These are phyloP conservation scores for Drosophila borborema DNA, from an alignment of 2,888 invertebrate genomes.

Conservation along the genomic window DNA sequence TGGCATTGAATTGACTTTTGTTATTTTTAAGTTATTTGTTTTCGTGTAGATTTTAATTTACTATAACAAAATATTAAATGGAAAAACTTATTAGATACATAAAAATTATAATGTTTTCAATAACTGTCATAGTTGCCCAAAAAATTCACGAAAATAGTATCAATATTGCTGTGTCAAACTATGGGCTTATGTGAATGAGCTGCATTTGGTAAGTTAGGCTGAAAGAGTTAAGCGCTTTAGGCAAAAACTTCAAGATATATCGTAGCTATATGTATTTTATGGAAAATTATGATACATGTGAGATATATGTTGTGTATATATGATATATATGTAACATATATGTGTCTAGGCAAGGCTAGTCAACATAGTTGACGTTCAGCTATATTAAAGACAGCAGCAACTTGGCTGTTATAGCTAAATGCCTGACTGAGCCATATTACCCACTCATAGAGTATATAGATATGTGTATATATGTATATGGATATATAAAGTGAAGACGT, in stretches of 20 bases:
- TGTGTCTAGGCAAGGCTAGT: no score
- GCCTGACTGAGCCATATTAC: neutral
- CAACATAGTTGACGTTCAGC: no score
- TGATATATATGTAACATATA: neutral
- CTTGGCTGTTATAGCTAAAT: neutral
- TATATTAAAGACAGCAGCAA: neutral
- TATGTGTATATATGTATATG: neutral
- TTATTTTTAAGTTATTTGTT: neutral
- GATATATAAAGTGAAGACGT: conserved; percentile 1
- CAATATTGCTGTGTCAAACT: neutral
- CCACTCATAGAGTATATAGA: neutral
- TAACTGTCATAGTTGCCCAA: neutral
- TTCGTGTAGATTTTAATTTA: neutral
- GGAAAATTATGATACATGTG: neutral
- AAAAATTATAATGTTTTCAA: neutral
- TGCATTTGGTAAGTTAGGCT: neutral
- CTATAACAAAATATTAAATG: neutral
- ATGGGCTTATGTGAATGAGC: neutral
- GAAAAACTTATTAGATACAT: neutral
- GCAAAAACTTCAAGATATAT: neutral
- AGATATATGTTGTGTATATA: neutral
- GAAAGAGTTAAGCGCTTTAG: neutral
- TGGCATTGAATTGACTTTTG: neutral
- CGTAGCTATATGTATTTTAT: neutral
- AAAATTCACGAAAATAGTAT: neutral